Evolutionary conservation across 2,888 invertebrate genomes (phyloP).

Genomic region (Chaetogeoica ovagalla): DNA sequence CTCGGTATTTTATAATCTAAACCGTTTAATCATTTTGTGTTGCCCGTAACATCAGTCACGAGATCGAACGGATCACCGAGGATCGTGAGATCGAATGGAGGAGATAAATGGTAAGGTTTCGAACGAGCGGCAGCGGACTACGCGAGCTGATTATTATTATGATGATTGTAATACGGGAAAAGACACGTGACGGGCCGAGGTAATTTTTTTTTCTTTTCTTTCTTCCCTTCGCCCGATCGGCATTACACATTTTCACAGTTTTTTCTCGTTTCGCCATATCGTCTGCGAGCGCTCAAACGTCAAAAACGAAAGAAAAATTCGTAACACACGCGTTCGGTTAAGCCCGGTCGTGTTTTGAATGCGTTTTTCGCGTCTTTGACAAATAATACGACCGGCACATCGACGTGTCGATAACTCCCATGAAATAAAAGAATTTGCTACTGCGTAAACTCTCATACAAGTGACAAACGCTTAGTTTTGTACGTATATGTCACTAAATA

Average conservation of each 20-base stretch:
- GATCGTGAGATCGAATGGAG: neutral
- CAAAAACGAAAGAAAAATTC: neutral
- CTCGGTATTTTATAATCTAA: no score
- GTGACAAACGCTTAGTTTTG: no score
- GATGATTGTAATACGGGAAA: slow-evolving; percentile 3
- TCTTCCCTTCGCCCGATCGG: no score
- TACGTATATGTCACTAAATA: no score
- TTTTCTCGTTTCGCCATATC: neutral
- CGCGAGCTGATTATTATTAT: no score
- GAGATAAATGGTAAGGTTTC: slow-evolving; percentile 19
- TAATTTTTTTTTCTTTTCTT: neutral
- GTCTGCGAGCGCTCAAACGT: no score
- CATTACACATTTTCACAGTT: neutral
- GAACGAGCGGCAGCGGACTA: slow-evolving; percentile 4
- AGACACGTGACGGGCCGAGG: slow-evolving; percentile 14
- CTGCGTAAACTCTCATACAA: no score
- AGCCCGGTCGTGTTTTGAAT: neutral
- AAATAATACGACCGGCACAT: no score
- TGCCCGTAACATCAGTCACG: no score
- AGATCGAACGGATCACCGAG: no score
- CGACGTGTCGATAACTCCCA: neutral
- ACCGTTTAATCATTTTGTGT: no score
- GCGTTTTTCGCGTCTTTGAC: neutral
- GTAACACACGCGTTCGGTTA: neutral
- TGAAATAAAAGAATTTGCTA: no score